These are phyloP conservation scores for Zosterops pallidus DNA, from an alignment of 2,113 vertebrate genomes.

Conservation along the genomic window DNA sequence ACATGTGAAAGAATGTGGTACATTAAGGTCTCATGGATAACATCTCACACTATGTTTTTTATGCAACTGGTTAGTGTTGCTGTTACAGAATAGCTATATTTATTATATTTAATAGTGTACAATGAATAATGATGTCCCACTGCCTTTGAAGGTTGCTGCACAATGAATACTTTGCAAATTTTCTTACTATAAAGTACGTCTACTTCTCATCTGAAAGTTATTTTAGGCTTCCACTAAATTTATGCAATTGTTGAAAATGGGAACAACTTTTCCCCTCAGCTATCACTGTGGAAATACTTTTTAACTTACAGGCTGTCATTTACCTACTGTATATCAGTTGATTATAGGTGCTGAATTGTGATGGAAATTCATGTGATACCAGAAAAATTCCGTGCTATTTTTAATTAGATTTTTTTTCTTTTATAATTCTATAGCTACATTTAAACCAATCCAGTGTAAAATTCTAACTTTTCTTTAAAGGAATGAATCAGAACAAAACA, in stretches of 20 bases:
- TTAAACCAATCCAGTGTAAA: not conserved
- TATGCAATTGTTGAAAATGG: not conserved
- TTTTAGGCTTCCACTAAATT: conserved; percentile 19
- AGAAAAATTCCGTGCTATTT: not conserved
- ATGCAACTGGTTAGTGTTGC: not conserved
- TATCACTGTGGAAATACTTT: not conserved
- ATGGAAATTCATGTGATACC: not conserved
- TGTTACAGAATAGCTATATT: not conserved
- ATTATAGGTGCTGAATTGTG: not conserved
- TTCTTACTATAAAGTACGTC: not conserved
- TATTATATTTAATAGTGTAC: not conserved
- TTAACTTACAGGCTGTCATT: not conserved
- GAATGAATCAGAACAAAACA: not conserved
- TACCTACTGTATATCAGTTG: not conserved
- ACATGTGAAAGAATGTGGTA: not conserved
- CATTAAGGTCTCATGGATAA: not conserved
- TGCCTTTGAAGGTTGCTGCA: not conserved
- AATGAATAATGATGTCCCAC: not conserved
- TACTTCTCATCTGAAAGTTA: not conserved
- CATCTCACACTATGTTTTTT: not conserved
- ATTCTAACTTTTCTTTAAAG: not conserved
- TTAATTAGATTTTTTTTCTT: not conserved
- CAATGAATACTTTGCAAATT: not conserved
- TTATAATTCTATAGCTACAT: not conserved
- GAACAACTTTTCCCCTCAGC: not conserved